Conservation (phyloP, 1,140 invertebrate genomes). For the Medauroidea extradentata region DNA sequence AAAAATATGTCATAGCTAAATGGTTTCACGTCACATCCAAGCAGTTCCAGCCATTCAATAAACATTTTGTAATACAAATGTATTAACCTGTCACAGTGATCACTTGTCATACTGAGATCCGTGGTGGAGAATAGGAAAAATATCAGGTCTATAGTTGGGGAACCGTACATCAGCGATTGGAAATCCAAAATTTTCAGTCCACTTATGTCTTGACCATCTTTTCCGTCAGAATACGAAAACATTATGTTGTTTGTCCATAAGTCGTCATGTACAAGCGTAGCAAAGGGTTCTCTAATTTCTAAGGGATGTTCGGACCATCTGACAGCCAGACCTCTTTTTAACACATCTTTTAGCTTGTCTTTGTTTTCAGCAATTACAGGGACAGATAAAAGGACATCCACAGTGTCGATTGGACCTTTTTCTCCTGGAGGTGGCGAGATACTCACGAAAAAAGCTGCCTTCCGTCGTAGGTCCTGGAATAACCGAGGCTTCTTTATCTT, state of each 20-base stretch:
- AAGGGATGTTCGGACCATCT: neutral
- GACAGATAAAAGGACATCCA: too few relatives aligned
- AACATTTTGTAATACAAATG: neutral
- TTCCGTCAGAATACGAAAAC: slow-evolving; percentile 3
- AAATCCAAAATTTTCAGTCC: slow-evolving; percentile 15
- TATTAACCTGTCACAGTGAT: slow-evolving; percentile 8
- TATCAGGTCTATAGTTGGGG: slow-evolving; percentile 9
- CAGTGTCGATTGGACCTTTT: too few relatives aligned
- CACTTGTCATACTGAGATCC: neutral
- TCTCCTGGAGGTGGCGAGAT: too few relatives aligned
- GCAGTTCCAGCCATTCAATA: neutral
- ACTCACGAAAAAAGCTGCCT: neutral
- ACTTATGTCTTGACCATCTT: neutral
- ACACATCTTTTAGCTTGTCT: too few relatives aligned
- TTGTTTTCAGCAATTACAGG: too few relatives aligned
- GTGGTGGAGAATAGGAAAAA: slow-evolving; percentile 8
- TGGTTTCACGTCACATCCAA: neutral
- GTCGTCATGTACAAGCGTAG: slow-evolving; percentile 13
- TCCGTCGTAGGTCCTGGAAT: neutral
- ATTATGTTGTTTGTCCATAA: slow-evolving; percentile 17
- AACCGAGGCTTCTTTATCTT: neutral
- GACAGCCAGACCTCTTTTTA: too few relatives aligned
- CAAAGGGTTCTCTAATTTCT: slow-evolving; percentile 10
- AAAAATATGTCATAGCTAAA: neutral
- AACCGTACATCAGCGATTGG: slow-evolving; percentile 1